phyloP scores from a whole-genome alignment of 2,113 vertebrate species.

The Propithecus coquereli region DNA sequence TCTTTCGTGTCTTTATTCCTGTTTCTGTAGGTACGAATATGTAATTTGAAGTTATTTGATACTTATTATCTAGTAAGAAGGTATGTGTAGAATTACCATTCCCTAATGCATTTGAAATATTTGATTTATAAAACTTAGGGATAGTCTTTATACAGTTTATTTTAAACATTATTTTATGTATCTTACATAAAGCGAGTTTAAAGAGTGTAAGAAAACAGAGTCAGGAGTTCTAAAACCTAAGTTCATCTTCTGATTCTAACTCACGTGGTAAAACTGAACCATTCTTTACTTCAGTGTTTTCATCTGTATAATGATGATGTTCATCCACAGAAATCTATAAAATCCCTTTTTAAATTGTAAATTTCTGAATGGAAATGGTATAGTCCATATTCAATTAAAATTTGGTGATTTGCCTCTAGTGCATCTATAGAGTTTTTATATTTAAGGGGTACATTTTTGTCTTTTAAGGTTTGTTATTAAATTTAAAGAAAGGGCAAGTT shows the following conservation, averaged over 20 bases:
- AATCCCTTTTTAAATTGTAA: not conserved
- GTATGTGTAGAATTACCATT: not conserved
- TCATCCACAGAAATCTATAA: not conserved
- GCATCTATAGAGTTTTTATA: not conserved
- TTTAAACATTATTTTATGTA: not conserved
- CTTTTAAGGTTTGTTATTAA: not conserved
- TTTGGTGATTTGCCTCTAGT: not conserved
- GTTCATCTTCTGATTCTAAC: not conserved
- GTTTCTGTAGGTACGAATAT: not conserved
- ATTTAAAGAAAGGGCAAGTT: not conserved
- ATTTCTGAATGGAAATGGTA: not conserved
- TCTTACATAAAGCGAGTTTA: not conserved
- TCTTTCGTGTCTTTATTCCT: not conserved
- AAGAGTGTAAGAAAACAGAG: not conserved
- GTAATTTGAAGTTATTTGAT: not conserved
- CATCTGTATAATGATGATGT: not conserved
- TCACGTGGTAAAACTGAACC: not conserved
- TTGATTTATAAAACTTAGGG: not conserved
- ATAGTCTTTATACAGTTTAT: not conserved
- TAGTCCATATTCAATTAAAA: not conserved
- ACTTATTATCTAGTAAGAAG: not conserved
- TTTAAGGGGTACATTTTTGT: not conserved
- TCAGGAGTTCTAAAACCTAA: not conserved
- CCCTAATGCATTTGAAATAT: not conserved
- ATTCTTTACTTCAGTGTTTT: not conserved